Conservation (phyloP, 2,113 vertebrate species). For the Ondatra zibethicus region DNA sequence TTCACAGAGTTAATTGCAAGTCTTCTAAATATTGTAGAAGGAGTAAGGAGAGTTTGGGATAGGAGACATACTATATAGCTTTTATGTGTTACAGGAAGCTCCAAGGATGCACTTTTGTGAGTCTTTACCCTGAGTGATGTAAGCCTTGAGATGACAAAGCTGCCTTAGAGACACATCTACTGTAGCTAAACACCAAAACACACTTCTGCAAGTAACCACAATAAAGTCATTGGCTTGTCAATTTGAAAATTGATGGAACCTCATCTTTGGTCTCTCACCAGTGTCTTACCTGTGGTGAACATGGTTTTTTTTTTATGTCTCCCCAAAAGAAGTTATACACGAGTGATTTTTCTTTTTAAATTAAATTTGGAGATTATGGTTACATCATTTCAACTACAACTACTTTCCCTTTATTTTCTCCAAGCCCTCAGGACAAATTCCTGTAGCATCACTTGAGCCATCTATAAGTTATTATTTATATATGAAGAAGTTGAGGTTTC, state of each 20-base stretch:
- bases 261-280: not conserved
- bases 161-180: not conserved
- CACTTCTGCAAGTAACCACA: not conserved
- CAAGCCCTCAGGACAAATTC: not conserved
- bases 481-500: not conserved
- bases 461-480: not conserved
- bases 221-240: not conserved
- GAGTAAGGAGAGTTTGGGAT: not conserved
- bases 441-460: not conserved
- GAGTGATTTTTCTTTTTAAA: not conserved
- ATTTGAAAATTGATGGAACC: not conserved
- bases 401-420: not conserved
- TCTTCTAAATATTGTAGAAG: not conserved
- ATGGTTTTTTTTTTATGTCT: not conserved
- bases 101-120: not conserved
- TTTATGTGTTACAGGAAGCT: not conserved
- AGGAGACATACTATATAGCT: not conserved
- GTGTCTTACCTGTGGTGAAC: not conserved
- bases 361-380: not conserved
- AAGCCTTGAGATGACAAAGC: not conserved
- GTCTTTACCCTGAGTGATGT: not conserved
- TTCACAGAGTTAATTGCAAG: too few species aligned
- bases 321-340: not conserved
- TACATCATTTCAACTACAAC: not conserved
- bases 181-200: not conserved